Conservation (phyloP, 2,113 vertebrate species). For the Cricetomys ansorgei region DNA sequence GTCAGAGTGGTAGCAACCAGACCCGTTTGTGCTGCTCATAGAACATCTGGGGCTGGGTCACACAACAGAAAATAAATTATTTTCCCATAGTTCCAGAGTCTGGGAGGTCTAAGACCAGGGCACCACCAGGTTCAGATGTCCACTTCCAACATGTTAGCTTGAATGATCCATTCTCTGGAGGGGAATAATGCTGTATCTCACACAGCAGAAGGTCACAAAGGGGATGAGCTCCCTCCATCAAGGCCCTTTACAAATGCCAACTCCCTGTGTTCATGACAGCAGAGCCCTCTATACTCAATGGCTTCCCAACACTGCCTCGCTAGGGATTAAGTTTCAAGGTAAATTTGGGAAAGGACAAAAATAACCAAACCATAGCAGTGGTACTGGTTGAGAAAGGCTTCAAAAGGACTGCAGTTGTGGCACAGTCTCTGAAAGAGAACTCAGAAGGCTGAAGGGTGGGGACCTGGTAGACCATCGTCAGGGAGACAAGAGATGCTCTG, state of each 20-base stretch:
- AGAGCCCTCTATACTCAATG: background rate
- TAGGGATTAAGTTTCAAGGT: background rate
- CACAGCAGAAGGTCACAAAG: background rate
- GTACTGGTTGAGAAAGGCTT: background rate
- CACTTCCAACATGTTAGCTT: background rate
- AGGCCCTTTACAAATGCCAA: no score
- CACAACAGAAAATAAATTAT: background rate
- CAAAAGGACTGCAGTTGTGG: background rate
- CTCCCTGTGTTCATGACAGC: background rate
- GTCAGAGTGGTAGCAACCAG: background rate
- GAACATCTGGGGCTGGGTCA: background rate
- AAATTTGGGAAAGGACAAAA: background rate
- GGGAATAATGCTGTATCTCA: background rate
- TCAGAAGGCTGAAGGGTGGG: background rate
- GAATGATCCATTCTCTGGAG: background rate
- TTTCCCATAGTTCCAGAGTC: background rate
- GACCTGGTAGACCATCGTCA: background rate
- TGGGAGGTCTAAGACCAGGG: background rate
- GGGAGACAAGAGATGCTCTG: background rate
- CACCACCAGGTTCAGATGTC: background rate
- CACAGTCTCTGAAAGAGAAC: background rate
- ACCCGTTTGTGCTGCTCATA: background rate
- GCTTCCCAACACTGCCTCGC: background rate
- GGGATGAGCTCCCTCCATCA: no score
- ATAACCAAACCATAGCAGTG: background rate